Evolutionary conservation across 2,888 invertebrate species (phyloP), one percentile per base, ranked within the genome.

Genomic region (Pycnomerus fuliginosus): DNA sequence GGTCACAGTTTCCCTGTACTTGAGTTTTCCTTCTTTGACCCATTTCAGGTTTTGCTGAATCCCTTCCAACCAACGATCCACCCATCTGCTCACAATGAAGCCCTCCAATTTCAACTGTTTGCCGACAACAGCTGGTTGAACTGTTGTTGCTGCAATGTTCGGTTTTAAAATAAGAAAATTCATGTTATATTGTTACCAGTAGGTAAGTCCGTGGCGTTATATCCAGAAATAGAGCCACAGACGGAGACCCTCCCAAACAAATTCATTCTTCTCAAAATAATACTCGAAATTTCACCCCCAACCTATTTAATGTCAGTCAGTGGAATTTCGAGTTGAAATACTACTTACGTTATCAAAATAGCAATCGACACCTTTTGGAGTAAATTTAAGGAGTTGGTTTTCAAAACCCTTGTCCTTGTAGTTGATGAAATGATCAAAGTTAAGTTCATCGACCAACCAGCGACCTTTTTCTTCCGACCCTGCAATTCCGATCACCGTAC

Each of bases 261-360:
- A 50, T 80, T 84, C 85, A 86, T 85, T 44, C 77, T 74, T 44
- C 70, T 72, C 37, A 85, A 73, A 17, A 85, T 79, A n/a, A 69
- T 73, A 11, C 76, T 76, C 43, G 82, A 80, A 33, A 85, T 78
- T 60, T 82, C 80, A 17, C 85, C 85, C 12, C 85, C 86, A 29
- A 85, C 84, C 85, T 85, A 22, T 11, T 20, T 20, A 4, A 8
- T 5, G 85, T 56, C 43, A 36, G 16, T 10, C 4, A 22, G 33
- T 10, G 20, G 20, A 20, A 20, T 20, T 20, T 5, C 4, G 8
- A 20, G 5, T n/a, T n/a, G n/a, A n/a, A n/a, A 28, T 28, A 3
- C 7, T 30, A 68, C 78, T 85, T 27, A 87, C 87, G 67, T 86
- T 87, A 61, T 87, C 87, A 61, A 86, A 87, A 60, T 83, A 87